Evolutionary conservation across 2,797 vertebrate genomes (phyloP).

Genomic region (Toxotes lorentzi): DNA sequence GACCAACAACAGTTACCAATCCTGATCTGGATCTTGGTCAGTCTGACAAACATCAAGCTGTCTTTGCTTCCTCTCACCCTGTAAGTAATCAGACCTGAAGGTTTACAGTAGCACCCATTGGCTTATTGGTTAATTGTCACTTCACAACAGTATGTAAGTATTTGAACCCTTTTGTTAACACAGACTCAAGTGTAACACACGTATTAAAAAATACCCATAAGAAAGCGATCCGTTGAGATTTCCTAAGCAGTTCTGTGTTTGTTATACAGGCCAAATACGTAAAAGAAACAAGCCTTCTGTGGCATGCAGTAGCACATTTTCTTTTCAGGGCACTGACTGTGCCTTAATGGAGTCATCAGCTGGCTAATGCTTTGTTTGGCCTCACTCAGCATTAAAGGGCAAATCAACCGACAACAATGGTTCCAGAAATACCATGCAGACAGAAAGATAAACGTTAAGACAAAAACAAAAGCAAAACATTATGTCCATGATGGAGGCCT

Average conservation of each 20-base stretch:
- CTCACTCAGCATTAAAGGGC: slow-evolving; percentile 49
- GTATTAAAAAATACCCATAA: slow-evolving; percentile 34
- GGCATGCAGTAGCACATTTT: slow-evolving; percentile 67
- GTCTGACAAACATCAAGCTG: slow-evolving; percentile 21
- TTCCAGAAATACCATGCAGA: slow-evolving; percentile 56
- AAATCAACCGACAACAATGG: slow-evolving; percentile 45
- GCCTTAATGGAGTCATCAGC: slow-evolving; percentile 16
- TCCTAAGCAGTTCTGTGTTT: slow-evolving; percentile 10
- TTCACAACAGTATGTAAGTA: slow-evolving; percentile 40
- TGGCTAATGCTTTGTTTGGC: slow-evolving; percentile 7
- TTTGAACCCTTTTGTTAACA: slow-evolving; percentile 23
- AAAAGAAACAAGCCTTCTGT: slow-evolving; percentile 11
- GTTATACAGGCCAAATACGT: slow-evolving; percentile 9
- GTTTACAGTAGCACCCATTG: slow-evolving; percentile 78
- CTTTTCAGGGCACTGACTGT: slow-evolving; percentile 29
- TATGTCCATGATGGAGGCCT: slow-evolving; percentile 23
- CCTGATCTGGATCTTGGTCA: slow-evolving; percentile 48
- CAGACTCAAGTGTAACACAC: slow-evolving; percentile 45
- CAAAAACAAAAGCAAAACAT: slow-evolving; percentile 34
- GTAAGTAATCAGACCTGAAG: slow-evolving; percentile 66
- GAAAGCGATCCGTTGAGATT: slow-evolving; percentile 18
- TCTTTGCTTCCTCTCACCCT: slow-evolving; percentile 35
- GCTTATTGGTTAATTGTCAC: slow-evolving; percentile 53
- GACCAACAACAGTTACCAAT: slow-evolving; percentile 43
- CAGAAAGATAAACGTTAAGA: slow-evolving; percentile 44